Evolutionary conservation across 2,113 vertebrate genomes (phyloP), one percentile per base, ranked within the genome.

Genomic region (Pedetes capensis): DNA sequence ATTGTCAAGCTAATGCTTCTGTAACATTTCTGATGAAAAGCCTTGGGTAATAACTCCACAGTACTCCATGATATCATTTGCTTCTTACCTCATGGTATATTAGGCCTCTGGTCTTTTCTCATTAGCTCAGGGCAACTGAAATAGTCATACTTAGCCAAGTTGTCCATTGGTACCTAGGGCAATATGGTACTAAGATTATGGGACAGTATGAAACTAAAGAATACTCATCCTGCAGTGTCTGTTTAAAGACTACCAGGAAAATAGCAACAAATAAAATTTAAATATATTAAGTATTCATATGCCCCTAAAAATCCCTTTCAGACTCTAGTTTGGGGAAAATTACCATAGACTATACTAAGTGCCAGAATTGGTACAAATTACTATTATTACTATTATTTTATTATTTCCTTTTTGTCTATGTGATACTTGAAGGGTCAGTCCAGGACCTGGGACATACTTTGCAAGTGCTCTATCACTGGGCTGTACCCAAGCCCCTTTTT

Each of bases 71-170:
- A 18, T 71, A 37, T 27, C 34, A 8, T 55, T 55, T 74, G 42
- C 39, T 78, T 63, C 42, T 92, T 18, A 27, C 3, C 59, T 79
- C 34, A 59, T 86, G 61, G 55, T 32, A 0, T 63, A 27, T 79
- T 75, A 81, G 69, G 44, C 87, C 79, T 93, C 83, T 87, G 78
- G 22, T 71, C 37, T 66, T 64, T 94, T 79, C 93, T 91, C 29
- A 20, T 79, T 75, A 63, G 18, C 59, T 76, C 47, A 18, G 39
- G 68, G 71, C 47, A 84, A 44, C 23, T 59, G 82, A 69, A 82
- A 57, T 13, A 64, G 81, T 81, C 87, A 44, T 63, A 10, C 51
- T 79, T 89, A 51, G 49, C 63, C 47, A 61, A 61, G 42, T 74
- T 75, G 51, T 61, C 81, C 37, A 32, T 80, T 90, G 53, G 17